phyloP scores from a whole-genome alignment of 1,140 invertebrate genomes.

The Gryon sp. region DNA sequence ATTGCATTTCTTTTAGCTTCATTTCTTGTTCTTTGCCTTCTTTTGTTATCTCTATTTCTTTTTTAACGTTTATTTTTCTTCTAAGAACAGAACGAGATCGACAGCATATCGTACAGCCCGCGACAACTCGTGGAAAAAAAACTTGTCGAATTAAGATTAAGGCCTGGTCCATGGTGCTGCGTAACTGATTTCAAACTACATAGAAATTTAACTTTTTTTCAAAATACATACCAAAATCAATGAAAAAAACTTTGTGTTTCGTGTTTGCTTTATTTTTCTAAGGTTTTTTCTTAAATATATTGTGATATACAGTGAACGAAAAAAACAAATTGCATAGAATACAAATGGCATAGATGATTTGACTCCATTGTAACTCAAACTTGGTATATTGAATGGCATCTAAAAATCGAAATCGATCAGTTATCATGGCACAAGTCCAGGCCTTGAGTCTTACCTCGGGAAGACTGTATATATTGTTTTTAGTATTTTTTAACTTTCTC shows the following conservation, averaged over 20 bases:
- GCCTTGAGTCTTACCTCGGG: conserved; percentile 61
- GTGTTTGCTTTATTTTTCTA: too few species aligned
- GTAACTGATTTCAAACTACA: conserved; percentile 39
- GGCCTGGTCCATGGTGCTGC: conserved; percentile 44
- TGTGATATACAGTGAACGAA: too few species aligned
- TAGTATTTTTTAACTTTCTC: conserved; percentile 2
- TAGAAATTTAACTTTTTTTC: too few species aligned
- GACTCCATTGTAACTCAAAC: too few species aligned
- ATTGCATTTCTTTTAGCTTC: too few species aligned
- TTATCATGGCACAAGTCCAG: conserved; percentile 30
- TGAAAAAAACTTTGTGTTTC: too few species aligned
- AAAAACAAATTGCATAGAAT: too few species aligned
- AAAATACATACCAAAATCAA: too few species aligned
- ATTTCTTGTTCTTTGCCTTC: too few species aligned
- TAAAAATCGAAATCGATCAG: conserved; percentile 30
- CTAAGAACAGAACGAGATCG: conserved; percentile 40
- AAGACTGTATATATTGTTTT: conserved; percentile 62
- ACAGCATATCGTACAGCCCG: conserved; percentile 37
- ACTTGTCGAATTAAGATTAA: conserved; percentile 60
- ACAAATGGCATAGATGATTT: too few species aligned
- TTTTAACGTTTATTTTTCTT: conserved; percentile 3
- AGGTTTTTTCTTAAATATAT: too few species aligned
- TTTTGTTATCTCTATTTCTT: not conserved
- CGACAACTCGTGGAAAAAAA: conserved; percentile 52
- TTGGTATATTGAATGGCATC: too few species aligned